These are phyloP conservation scores for Drosophila kanapiae DNA, from an alignment of 1,140 invertebrate genomes.

Conservation along the genomic window DNA sequence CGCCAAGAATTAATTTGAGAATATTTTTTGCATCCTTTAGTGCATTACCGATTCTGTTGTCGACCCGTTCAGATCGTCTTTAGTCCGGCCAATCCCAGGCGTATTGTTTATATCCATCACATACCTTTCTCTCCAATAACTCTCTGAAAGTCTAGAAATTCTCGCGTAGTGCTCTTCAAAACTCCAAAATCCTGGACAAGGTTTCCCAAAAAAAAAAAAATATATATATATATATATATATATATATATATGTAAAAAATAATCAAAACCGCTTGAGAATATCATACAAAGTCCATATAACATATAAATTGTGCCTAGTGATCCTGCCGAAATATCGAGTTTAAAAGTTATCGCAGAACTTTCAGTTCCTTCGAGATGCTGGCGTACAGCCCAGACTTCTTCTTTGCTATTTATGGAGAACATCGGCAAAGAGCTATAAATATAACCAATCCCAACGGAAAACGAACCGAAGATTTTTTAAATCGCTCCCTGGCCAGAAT, in stretches of 20 bases:
- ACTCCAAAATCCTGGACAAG: slow-evolving; percentile 33
- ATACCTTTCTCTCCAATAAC: slow-evolving; percentile 1
- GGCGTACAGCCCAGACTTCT: slow-evolving; percentile 34
- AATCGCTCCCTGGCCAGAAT: slow-evolving; percentile 40
- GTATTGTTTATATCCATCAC: slow-evolving; percentile 47
- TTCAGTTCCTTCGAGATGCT: slow-evolving; percentile 23
- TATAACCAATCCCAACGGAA: slow-evolving; percentile 39
- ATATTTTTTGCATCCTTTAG: slow-evolving; percentile 85
- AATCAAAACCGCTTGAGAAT: slow-evolving; percentile 28
- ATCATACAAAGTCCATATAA: slow-evolving; percentile 13
- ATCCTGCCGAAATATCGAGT: slow-evolving; percentile 26
- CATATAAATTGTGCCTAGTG: slow-evolving; percentile 18
- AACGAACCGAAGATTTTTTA: slow-evolving; percentile 30
- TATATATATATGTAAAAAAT: neutral
- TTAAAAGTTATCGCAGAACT: slow-evolving; percentile 34
- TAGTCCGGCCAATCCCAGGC: slow-evolving; percentile 60
- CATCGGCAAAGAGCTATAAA: slow-evolving; percentile 64
- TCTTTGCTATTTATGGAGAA: slow-evolving; percentile 76
- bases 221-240: neutral
- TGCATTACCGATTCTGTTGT: slow-evolving; percentile 84
- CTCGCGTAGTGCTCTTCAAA: slow-evolving; percentile 21
- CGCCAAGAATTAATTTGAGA: slow-evolving; percentile 77
- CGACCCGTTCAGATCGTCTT: slow-evolving; percentile 77
- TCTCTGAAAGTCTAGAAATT: slow-evolving; percentile 17
- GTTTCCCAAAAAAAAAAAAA: slow-evolving; percentile 17